These are phyloP conservation scores for Andricus curvator DNA, from an alignment of 2,888 invertebrate genomes.

Conservation along the genomic window DNA sequence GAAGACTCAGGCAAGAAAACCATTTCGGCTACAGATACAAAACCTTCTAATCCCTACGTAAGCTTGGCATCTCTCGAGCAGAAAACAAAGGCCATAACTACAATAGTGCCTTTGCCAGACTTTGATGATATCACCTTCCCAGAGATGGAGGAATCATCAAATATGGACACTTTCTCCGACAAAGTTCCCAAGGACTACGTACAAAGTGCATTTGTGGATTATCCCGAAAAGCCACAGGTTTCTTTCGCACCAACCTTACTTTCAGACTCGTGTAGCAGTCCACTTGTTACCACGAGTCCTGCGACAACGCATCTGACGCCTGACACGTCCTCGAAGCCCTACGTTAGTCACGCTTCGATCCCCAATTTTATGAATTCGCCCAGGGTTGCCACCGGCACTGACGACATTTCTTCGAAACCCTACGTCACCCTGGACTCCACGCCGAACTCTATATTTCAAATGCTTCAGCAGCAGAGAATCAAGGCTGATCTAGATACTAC, in stretches of 20 bases:
- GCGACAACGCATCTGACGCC: constrained; percentile 48
- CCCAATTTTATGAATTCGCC: constrained; percentile 57
- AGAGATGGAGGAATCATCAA: constrained; percentile 55
- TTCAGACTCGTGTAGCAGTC: constrained; percentile 60
- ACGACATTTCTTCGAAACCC: constrained; percentile 41
- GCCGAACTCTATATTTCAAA: constrained; percentile 63
- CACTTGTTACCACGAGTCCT: constrained; percentile 58
- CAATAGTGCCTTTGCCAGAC: constrained; percentile 57
- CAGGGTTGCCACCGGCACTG: constrained; percentile 14
- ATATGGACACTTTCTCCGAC: constrained; percentile 49
- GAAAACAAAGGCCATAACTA: constrained; percentile 58
- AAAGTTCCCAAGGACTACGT: constrained; percentile 66
- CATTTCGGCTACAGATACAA: constrained; percentile 56
- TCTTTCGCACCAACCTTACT: constrained; percentile 52
- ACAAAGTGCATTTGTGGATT: constrained; percentile 66
- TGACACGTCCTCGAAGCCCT: constrained; percentile 60
- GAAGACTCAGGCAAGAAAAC: constrained; percentile 50
- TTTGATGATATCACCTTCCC: constrained; percentile 64
- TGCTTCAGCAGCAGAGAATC: constrained; percentile 59
- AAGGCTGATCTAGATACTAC: constrained; percentile 41
- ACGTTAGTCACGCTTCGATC: constrained; percentile 67
- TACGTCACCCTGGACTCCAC: constrained; percentile 48
- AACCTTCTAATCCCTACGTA: constrained; percentile 65
- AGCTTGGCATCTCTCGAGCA: constrained; percentile 68
- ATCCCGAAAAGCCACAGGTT: constrained; percentile 55